Evolutionary conservation across 1,140 invertebrate genomes (phyloP).

Genomic region (Drosophila sulfurigaster): DNA sequence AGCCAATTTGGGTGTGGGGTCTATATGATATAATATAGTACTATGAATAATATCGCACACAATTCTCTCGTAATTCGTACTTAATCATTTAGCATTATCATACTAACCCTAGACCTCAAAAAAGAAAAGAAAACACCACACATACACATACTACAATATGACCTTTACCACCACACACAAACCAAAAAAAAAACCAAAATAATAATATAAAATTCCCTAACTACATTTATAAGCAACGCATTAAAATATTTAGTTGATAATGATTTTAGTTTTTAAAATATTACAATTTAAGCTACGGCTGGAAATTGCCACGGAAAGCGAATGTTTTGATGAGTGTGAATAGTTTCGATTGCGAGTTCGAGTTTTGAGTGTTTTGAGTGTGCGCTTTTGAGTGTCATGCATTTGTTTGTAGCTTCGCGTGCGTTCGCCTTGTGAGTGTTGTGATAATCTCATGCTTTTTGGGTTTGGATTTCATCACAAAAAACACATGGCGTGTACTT

Average conservation of each 20-base stretch:
- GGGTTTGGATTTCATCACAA: constrained; percentile 1
- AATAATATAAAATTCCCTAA: constrained; percentile 28
- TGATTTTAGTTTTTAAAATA: constrained; percentile 7
- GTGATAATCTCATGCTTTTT: constrained; percentile 10
- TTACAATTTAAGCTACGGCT: constrained; percentile 25
- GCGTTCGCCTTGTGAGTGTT: constrained; percentile 14
- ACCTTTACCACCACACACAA: constrained; percentile 2
- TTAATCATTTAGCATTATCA: background rate
- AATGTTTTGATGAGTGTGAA: background rate
- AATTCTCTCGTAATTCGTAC: too few relatives aligned
- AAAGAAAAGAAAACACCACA: constrained; percentile 2
- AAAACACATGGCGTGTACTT: constrained; percentile 1
- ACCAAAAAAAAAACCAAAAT: constrained; percentile 1
- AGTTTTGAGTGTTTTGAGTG: background rate
- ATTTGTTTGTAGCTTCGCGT: constrained; percentile 11
- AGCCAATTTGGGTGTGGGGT: background rate
- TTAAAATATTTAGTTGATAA: constrained; percentile 21
- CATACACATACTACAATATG: background rate
- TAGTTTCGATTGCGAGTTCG: background rate
- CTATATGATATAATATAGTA: background rate
- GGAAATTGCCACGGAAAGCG: constrained; percentile 25
- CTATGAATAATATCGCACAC: constrained; percentile 1
- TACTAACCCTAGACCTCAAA: background rate
- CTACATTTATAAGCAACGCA: constrained; percentile 26
- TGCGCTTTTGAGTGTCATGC: constrained; percentile 3